These are phyloP conservation scores for Drosophila varians DNA, from an alignment of 1,140 invertebrate genomes.

Conservation along the genomic window DNA sequence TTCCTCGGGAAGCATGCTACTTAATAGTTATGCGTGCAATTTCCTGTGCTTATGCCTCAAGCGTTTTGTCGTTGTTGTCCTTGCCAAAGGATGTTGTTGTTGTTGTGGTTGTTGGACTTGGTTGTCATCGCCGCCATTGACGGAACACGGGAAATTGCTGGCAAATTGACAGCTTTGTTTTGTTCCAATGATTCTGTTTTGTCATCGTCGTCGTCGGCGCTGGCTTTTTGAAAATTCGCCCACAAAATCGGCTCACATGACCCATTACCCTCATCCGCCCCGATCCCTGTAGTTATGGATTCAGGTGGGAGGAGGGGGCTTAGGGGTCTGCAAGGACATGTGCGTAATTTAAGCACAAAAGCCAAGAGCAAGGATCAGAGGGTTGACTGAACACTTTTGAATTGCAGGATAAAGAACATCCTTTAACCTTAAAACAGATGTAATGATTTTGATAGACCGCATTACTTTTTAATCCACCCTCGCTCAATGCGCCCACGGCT, in stretches of 20 bases:
- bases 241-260: conserved; percentile 46
- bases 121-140: conserved; percentile 28
- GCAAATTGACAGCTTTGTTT: conserved; percentile 79
- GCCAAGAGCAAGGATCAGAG: conserved; percentile 1
- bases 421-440: too few species aligned
- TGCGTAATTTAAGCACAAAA: conserved; percentile 31
- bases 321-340: conserved; percentile 17
- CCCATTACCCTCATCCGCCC: conserved; percentile 13
- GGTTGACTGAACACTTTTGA: conserved; percentile 7
- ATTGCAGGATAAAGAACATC: too few species aligned
- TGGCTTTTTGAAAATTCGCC: conserved; percentile 36
- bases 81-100: conserved; percentile 10
- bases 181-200: conserved; percentile 60
- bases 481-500: conserved; percentile 27
- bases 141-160: conserved; percentile 60
- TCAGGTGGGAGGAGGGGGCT: neutral
- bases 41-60: conserved; percentile 65
- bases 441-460: neutral
- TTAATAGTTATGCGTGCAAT: conserved; percentile 81
- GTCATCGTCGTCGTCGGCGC: conserved; percentile 4
- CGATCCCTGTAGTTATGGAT: conserved; percentile 1
- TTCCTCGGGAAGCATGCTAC: conserved; percentile 53
- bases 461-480: conserved; percentile 11
- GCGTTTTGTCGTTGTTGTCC: conserved; percentile 53
- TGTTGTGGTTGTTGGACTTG: conserved; percentile 27